phyloP scores from a whole-genome alignment of 2,113 vertebrate genomes.

The Rousettus leschenaultii region DNA sequence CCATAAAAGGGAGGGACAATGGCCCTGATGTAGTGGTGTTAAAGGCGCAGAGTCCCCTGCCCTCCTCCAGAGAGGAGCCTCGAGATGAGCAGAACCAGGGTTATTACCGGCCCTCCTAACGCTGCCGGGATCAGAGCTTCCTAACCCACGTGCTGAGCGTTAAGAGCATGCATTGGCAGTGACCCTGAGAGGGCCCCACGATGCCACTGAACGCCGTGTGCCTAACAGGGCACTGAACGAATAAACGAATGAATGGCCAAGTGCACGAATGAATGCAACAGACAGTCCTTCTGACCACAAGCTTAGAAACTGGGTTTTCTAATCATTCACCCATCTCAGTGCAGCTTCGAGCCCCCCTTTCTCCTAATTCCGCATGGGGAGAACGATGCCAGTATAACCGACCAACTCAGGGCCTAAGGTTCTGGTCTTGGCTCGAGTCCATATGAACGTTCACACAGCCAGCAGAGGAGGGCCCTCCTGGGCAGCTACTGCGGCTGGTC shows the following conservation, averaged over 20 bases:
- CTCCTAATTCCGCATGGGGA: not conserved
- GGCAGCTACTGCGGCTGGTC: not conserved
- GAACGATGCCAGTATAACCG: not conserved
- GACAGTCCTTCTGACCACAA: not conserved
- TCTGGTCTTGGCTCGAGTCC: not conserved
- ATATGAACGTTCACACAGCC: not conserved
- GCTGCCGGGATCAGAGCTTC: not conserved
- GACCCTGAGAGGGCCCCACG: not conserved
- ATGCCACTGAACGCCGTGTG: not conserved
- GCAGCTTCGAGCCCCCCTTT: not conserved
- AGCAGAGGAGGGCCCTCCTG: not conserved
- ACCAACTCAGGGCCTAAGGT: not conserved
- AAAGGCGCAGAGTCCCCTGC: not conserved
- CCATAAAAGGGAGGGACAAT: not conserved
- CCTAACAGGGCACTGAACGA: not conserved
- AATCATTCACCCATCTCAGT: not conserved
- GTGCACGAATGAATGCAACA: not conserved
- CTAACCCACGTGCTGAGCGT: not conserved
- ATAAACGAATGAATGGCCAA: not conserved
- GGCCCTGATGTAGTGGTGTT: not conserved
- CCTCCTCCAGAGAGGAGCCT: not conserved
- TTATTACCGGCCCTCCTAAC: not conserved
- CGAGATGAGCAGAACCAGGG: accelerated
- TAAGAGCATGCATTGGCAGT: not conserved
- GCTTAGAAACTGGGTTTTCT: not conserved